Base-by-base conservation (phyloP, 2,888 invertebrate species). In the Eupithecia subfuscata region DNA sequence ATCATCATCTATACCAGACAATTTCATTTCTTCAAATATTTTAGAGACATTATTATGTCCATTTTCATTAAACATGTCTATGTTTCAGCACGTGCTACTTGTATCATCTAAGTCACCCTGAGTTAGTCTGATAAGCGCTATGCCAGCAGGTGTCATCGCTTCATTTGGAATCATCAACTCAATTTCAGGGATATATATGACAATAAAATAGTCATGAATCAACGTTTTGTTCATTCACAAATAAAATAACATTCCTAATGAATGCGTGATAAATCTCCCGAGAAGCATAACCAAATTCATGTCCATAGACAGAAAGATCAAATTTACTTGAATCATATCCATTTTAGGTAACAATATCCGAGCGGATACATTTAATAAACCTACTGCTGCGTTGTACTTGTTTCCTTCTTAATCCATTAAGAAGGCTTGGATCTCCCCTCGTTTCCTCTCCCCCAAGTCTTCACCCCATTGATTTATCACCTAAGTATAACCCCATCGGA, bases 401-500 rank as follows among this genome's bases (percentile, higher is more conserved):
- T 8, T 37, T 67, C 12, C 65, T 6, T 11, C n/a, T 67, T 67
- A 8, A 60, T 60, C 60, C 60, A 60, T 60, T 60, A 60, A 72
- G 72, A 45, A 74, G 73, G 76, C 79, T 79, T 80, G 22, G 72
- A 73, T 70, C 74, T 69, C 80, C 75, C 70, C 69, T 48, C 64
- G 69, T 71, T 52, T 77, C 65, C 37, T 56, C 56, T 48, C 48
- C 37, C 82, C 84, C 84, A 85, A 89, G 86, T 86, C 85, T 85
- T 82, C 37, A 30, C 60, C 65, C 22, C 67, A 63, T 77, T 77
- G 73, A 65, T 74, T 75, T 75, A 75, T 70, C 64, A 37, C 72
- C 48, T 80, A 81, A 75, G 80, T 82, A 79, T 83, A 83, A 81
- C 77, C 90, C 92, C 91, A 92, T 92, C 86, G 94, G 94, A 95